Conservation (phyloP, 2,113 vertebrate species). For the Podilymbus podiceps region DNA sequence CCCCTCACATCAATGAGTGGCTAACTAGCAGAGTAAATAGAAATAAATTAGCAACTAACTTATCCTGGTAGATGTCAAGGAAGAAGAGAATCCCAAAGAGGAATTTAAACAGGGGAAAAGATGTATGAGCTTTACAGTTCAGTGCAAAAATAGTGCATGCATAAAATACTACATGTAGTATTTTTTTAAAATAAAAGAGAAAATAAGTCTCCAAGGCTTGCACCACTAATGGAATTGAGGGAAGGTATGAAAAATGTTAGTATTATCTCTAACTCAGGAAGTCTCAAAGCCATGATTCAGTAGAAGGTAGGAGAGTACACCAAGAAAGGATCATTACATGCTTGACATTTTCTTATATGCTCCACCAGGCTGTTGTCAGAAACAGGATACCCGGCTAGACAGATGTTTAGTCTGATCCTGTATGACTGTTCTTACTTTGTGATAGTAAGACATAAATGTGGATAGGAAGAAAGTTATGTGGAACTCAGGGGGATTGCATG, state of each 20-base stretch:
- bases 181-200: not conserved
- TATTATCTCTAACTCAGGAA: conserved; percentile 57
- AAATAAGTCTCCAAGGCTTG: not conserved
- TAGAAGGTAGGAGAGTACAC: conserved; percentile 34
- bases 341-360: conserved; percentile 39
- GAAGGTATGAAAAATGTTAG: conserved; percentile 24
- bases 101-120: not conserved
- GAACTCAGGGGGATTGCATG: not conserved
- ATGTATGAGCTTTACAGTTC: not conserved
- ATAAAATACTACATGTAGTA: not conserved
- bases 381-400: conserved; percentile 60
- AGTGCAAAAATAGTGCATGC: not conserved
- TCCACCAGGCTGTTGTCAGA: conserved; percentile 58
- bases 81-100: not conserved
- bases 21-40: not conserved
- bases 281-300: conserved; percentile 53
- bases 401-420: conserved; percentile 69
- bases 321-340: not conserved
- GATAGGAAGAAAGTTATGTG: conserved; percentile 24
- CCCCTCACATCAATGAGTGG: not conserved
- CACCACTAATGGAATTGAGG: not conserved
- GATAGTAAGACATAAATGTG: conserved; percentile 43
- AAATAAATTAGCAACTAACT: conserved; percentile 36
- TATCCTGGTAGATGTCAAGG: not conserved
- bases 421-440: conserved; percentile 28